Base-by-base conservation (phyloP, 2,797 vertebrate genomes). In the Typhlichthys eigenmanni region DNA sequence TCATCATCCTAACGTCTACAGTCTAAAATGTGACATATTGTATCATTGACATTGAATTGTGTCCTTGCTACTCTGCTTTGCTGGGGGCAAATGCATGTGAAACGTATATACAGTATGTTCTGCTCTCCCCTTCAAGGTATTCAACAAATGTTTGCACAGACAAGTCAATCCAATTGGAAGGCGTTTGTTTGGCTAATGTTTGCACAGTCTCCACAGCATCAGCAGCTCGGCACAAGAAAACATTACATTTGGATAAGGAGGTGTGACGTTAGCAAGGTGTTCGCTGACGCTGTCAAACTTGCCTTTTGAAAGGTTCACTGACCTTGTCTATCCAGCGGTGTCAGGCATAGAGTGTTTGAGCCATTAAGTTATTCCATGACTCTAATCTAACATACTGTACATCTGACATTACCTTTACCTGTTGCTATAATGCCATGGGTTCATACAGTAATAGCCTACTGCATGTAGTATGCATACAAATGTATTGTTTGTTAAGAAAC, bases 101-200 rank as follows among this genome's bases (percentile, higher is more conserved):
- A 43, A 43, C 9, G 38, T 19, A 62, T 47, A 12, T 47, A 19
- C 64, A 34, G 59, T 3, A 24, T 13, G n/a, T 34, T 12, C 13
- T 24, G 5, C 14, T 55, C 56, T 13, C 60, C 53, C 32, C n/a
- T 49, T 62, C 29, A 9, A 57, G 16, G 55, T 64, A 67, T 63
- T 60, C 55, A 38, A 38, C 55, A 63, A 62, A 65, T 64, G 63
- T 81, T 79, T 78, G 58, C 38, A 38, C 58, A 55, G 51, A 19
- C 46, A 62, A 68, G 62, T 67, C 63, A 60, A 67, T 74, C 32
- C 69, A 54, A 65, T 57, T 71, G 47, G 57, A 73, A 82, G 72
- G 50, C 58, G 34, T 60, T 72, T 64, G 55, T 60, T 72, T 64
- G 55, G 49, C 62, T 50, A 54, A 54, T 68, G 83, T 83, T 81